These are phyloP conservation scores for Xenentodon cancila DNA, from an alignment of 2,797 vertebrate species.

Conservation along the genomic window DNA sequence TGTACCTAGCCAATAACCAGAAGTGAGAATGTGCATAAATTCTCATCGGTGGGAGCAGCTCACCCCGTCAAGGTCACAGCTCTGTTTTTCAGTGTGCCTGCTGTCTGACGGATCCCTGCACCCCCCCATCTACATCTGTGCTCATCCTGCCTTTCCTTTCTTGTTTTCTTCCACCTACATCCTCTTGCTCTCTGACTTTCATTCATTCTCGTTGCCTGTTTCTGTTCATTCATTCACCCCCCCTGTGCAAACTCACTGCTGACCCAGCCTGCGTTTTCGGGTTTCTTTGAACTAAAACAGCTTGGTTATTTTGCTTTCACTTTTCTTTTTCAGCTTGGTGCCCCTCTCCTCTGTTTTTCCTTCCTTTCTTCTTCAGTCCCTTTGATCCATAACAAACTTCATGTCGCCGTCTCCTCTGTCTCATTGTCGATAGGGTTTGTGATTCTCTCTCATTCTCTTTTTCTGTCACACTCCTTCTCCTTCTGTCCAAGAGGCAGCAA, in stretches of 20 bases:
- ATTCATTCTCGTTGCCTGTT: constrained; percentile 10
- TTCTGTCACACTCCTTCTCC: constrained; percentile 18
- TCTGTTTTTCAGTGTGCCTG: constrained; percentile 56
- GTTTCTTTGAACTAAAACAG: constrained; percentile 22
- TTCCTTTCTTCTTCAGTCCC: constrained; percentile 7
- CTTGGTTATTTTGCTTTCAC: not conserved
- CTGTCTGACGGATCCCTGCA: constrained; percentile 64
- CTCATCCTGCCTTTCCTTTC: constrained; percentile 23
- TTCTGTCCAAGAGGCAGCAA: constrained; percentile 20
- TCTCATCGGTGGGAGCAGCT: constrained; percentile 58
- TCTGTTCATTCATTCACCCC: constrained; percentile 27
- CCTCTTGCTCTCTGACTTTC: not conserved
- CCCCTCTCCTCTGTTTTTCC: constrained; percentile 13
- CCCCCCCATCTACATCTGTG: constrained; percentile 65
- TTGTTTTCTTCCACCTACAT: not conserved
- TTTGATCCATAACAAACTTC: constrained; percentile 48
- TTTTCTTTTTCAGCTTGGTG: constrained; percentile 6
- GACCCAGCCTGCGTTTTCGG: constrained; percentile 13
- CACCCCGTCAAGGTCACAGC: constrained; percentile 76
- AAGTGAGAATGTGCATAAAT: constrained; percentile 74
- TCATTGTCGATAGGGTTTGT: constrained; percentile 27
- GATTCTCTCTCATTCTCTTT: constrained; percentile 14
- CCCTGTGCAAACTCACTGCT: constrained; percentile 3
- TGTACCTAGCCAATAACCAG: constrained; percentile 61
- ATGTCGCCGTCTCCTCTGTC: constrained; percentile 12